Base-by-base conservation (phyloP, 2,113 vertebrate species). In the Echinops telfairi region DNA sequence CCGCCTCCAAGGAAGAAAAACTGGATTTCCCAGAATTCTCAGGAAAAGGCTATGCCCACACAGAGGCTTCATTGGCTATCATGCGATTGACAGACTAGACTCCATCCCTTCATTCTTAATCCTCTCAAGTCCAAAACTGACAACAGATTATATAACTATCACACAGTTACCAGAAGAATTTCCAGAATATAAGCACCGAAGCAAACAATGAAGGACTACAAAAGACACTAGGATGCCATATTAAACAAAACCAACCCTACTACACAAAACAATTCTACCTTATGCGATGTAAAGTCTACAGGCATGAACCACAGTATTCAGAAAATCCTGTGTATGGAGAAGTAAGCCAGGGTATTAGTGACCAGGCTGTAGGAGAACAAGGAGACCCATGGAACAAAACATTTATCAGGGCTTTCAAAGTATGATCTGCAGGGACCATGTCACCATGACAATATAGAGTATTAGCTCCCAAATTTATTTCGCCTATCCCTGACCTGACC, bases 171-270 rank as follows among this genome's bases (percentile, higher is more conserved):
- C 58, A 89, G 77, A 27, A 64, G 14, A 71, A 73, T 53, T 70
- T 75, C 23, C 40, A 25, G 38, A 60, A 31, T 60, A 58, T 20
- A 22, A 33, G 36, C 2, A 38, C 12, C 23, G 4, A 70, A 12
- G 12, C 57, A 43, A 92, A 83, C n/a, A 90, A 79, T n/a, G n/a
- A 96, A 90, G 7, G 19, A 22, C 29, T 79, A 20, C 25, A 90
- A 68, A 60, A 92, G 62, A 29, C 82, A 70, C 64, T 64, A 53
- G 57, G 86, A 93, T 57, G 43, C 20, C 36, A 88, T 25, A 83
- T 38, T 79, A 17, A 90, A 60, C 20, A 83, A 16, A n/a, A 82
- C 16, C 19, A 78, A 4, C 14, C 12, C 64, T 57, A 66, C 5
- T 53, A 25, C 9, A 40, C 36, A 77, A 78, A 85, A 29, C 27